A percentile compares a stretch with the other conserved stretches of the same genome.
These are phyloP conservation scores for Cephalotes varians DNA, from an alignment of 2,888 invertebrate genomes.

Conservation along the genomic window DNA sequence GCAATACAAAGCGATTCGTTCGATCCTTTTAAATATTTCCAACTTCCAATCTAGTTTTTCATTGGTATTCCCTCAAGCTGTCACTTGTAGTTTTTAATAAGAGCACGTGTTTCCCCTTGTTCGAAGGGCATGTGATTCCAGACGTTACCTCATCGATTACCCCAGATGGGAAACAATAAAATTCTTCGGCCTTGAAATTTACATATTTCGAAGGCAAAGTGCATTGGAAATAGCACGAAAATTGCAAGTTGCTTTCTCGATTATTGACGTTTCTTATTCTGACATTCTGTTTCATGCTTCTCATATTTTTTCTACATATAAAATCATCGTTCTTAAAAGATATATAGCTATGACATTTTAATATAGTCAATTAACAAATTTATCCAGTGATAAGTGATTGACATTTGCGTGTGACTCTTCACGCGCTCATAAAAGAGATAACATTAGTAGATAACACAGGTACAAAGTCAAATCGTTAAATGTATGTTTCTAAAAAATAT, in stretches of 20 bases:
- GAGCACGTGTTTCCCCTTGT: slow-evolving; percentile 31
- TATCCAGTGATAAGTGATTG: not conserved
- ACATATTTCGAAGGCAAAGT: slow-evolving; percentile 62
- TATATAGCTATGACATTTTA: not conserved
- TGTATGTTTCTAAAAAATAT: not conserved
- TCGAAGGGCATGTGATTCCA: not conserved
- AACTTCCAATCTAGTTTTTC: not conserved
- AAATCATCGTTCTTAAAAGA: not conserved
- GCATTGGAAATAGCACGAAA: slow-evolving; percentile 60
- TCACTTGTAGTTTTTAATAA: slow-evolving; percentile 56
- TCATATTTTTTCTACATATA: not conserved
- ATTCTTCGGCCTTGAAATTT: slow-evolving; percentile 69
- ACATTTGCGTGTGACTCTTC: not conserved
- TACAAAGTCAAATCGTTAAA: not conserved
- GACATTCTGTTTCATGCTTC: not conserved
- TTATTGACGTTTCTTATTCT: slow-evolving; percentile 30
- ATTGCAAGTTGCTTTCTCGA: slow-evolving; percentile 56
- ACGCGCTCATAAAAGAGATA: not conserved
- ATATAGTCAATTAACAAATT: not conserved
- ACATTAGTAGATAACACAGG: not conserved
- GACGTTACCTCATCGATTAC: slow-evolving; percentile 60
- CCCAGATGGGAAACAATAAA: slow-evolving; percentile 61
- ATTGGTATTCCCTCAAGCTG: slow-evolving; percentile 3
- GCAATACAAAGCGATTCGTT: slow-evolving; percentile 39
- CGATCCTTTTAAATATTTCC: slow-evolving; percentile 18